Evolutionary conservation across 2,797 vertebrate genomes (phyloP), one percentile per base, ranked within the genome.

Genomic region (Lindbergichthys nudifrons): DNA sequence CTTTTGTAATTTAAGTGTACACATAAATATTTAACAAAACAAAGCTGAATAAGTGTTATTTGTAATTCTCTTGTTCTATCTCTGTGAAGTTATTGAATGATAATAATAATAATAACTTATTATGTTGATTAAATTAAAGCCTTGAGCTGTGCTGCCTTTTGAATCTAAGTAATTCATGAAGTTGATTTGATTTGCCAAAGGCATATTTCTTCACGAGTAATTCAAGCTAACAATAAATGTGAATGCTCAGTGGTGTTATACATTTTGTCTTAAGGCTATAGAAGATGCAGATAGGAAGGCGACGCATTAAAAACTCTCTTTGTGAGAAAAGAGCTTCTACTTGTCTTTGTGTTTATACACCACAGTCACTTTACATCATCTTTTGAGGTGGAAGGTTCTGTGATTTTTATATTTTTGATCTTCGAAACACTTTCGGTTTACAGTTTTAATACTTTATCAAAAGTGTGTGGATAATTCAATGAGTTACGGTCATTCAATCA

Each of bases 121-220:
- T 30, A 43, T 41, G 0, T 65, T 52, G 60, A 32, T 43, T 36
- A 63, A 63, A 69, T 50, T 5, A 11, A 43, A 21, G 32, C 32
- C 32, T 36, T 36, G 32, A 36, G 32, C 14, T 0, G 4, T 3
- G 21, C 50, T 36, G 6, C 43, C 61, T 41, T 66, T 61, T 42
- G 8, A 45, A 57, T 43, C 59, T 23, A 7, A 73, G 19, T n/a
- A 19, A 53, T 60, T 19, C 14, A 70, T 59, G 19, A 26, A 58
- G 45, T 4, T 14, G 42, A n/a, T 36, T 56, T 50, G 8, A 47
- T 56, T 56, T 26, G 10, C 72, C 16, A 15, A 32, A 60, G 32
- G 57, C 16, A 47, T 7, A 41, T 54, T 67, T 56, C 73, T 56
- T 41, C 42, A 61, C 30, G 21, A 61, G 16, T 48, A 42, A 54